Conservation (phyloP, 92 coral and sea anemone species). For the Umimayanthus kanabou region DNA sequence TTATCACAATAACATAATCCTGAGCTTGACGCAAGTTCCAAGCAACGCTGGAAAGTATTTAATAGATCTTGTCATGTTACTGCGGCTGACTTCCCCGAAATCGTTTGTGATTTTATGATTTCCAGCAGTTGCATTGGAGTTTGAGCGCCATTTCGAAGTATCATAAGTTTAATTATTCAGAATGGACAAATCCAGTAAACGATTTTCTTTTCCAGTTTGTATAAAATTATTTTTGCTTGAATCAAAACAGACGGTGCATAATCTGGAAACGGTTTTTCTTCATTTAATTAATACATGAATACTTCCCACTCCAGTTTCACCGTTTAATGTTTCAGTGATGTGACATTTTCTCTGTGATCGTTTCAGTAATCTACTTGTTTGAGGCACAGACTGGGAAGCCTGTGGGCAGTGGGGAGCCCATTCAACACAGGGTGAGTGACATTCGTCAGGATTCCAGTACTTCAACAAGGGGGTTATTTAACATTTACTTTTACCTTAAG, state of each 20-base stretch:
- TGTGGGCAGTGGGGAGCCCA: slow-evolving; percentile 92
- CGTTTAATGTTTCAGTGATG: not conserved
- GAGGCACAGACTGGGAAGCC: slow-evolving; percentile 92
- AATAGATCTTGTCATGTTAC: too few species aligned
- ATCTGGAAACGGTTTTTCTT: not conserved
- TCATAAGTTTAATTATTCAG: not conserved
- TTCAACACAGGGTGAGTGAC: slow-evolving; percentile 76
- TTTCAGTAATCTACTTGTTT: slow-evolving; percentile 85
- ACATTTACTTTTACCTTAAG: too few species aligned
- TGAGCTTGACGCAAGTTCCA: not conserved
- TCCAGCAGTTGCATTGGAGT: not conserved
- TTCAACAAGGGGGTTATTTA: not conserved
- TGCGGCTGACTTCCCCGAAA: too few species aligned
- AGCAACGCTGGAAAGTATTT: not conserved
- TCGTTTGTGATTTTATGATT: too few species aligned
- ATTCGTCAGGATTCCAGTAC: too few species aligned
- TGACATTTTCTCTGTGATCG: not conserved
- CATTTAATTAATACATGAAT: not conserved
- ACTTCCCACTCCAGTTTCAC: not conserved
- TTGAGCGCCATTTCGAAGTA: not conserved
- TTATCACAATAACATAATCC: too few species aligned
- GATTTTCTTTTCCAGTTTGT: not conserved
- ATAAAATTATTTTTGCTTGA: not conserved
- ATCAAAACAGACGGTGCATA: not conserved
- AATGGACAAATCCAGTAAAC: too few species aligned